Conservation (phyloP, 2,888 invertebrate species). For the Ectemnius lituratus region DNA sequence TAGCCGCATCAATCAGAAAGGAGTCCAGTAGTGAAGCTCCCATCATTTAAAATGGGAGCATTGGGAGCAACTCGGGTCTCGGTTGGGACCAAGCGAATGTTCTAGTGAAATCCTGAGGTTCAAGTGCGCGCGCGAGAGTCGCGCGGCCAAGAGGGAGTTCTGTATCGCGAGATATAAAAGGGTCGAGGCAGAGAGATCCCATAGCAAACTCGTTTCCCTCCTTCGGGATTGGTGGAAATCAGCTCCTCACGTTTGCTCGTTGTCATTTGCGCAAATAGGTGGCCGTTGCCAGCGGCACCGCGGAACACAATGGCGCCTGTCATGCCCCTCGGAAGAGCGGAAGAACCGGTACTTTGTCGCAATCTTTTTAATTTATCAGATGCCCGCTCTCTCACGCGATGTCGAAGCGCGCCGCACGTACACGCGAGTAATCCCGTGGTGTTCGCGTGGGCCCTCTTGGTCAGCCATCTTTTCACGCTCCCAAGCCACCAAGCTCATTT, state of each 20-base stretch:
- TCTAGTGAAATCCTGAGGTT: too few species aligned
- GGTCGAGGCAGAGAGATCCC: background rate
- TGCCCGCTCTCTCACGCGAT: constrained; percentile 16
- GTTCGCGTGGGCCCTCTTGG: background rate
- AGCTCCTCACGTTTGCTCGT: constrained; percentile 5
- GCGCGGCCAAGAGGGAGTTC: background rate
- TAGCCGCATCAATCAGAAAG: too few species aligned
- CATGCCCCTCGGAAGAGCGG: constrained; percentile 21
- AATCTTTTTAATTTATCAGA: constrained; percentile 33
- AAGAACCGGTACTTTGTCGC: constrained; percentile 26
- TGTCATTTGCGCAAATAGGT: constrained; percentile 32
- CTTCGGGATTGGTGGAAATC: constrained; percentile 17
- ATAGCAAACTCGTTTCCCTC: constrained; percentile 16
- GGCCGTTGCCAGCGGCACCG: constrained; percentile 10
- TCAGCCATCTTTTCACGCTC: background rate
- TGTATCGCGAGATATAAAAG: constrained; percentile 15
- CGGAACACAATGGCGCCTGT: constrained; percentile 25
- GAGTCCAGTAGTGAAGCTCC: too few species aligned
- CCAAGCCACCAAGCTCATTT: background rate
- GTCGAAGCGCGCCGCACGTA: constrained; percentile 6
- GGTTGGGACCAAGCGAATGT: too few species aligned
- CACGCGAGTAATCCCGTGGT: constrained; percentile 13
- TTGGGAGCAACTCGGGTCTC: too few species aligned
- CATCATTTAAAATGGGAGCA: too few species aligned
- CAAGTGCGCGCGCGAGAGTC: background rate